Evolutionary conservation across 1,140 invertebrate species (phyloP).

Genomic region (Galendromus occidentalis): DNA sequence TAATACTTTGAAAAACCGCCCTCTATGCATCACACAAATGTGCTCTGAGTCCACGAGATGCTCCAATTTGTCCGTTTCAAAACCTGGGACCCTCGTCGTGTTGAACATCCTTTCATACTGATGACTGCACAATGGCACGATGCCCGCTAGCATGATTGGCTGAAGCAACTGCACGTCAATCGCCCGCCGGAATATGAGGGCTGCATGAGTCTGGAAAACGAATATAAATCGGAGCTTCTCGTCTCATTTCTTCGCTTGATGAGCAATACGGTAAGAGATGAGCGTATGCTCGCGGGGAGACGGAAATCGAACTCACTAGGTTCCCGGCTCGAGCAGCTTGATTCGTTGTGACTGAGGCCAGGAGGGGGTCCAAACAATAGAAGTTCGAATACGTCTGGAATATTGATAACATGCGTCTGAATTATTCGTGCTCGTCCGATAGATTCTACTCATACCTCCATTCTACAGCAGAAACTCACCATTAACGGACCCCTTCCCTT

Average conservation of each 20-base stretch:
- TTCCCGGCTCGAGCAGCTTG: slow-evolving; percentile 81
- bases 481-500: slow-evolving; percentile 79
- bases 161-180: slow-evolving; percentile 82
- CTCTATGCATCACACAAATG: slow-evolving; percentile 75
- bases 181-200: slow-evolving; percentile 61
- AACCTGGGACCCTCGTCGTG: slow-evolving; percentile 76
- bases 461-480: slow-evolving; percentile 69
- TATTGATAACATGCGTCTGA: neutral
- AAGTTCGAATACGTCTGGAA: slow-evolving; percentile 7
- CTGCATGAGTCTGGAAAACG: slow-evolving; percentile 34
- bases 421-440: neutral
- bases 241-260: neutral
- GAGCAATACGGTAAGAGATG: no score
- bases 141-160: slow-evolving; percentile 69
- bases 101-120: slow-evolving; percentile 96
- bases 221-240: neutral
- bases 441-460: neutral
- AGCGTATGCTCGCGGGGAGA: neutral
- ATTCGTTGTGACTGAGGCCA: slow-evolving; percentile 51
- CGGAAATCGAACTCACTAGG: slow-evolving; percentile 33
- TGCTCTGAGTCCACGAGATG: slow-evolving; percentile 76
- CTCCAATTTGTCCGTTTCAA: slow-evolving; percentile 43
- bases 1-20: slow-evolving; percentile 81
- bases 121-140: slow-evolving; percentile 88
- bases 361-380: slow-evolving; percentile 47